Conservation (phyloP, 2,113 vertebrate species). For the Phaethornis superciliosus region DNA sequence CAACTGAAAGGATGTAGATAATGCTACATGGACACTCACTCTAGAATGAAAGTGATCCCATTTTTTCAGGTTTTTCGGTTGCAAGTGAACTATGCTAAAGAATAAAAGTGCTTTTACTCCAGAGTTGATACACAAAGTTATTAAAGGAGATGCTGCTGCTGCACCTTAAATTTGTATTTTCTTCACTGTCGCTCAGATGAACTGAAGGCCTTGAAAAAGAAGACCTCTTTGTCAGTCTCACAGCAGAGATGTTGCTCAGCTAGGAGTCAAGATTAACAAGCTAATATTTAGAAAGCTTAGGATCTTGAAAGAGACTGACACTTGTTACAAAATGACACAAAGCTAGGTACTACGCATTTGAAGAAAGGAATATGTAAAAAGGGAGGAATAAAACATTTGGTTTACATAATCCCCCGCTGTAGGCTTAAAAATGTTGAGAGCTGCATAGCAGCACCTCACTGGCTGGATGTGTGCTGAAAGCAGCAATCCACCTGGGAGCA, state of each 20-base stretch:
- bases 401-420: background rate
- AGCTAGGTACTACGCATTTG: rapidly evolving
- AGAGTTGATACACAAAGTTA: background rate
- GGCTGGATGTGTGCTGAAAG: background rate
- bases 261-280: background rate
- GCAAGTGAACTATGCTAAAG: background rate
- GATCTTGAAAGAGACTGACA: background rate
- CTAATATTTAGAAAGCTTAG: background rate
- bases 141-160: constrained; percentile 1
- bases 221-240: background rate
- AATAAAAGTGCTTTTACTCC: background rate
- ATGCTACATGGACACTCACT: background rate
- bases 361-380: background rate
- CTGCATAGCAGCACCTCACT: background rate
- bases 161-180: background rate
- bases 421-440: background rate
- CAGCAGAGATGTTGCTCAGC: background rate
- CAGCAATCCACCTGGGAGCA: background rate
- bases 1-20: background rate
- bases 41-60: background rate
- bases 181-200: background rate
- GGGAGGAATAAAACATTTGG: background rate
- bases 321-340: background rate
- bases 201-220: background rate
- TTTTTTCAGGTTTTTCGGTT: background rate